These are phyloP conservation scores for Dendrocincla tyrannina DNA, from an alignment of 2,797 vertebrate species.

Conservation along the genomic window DNA sequence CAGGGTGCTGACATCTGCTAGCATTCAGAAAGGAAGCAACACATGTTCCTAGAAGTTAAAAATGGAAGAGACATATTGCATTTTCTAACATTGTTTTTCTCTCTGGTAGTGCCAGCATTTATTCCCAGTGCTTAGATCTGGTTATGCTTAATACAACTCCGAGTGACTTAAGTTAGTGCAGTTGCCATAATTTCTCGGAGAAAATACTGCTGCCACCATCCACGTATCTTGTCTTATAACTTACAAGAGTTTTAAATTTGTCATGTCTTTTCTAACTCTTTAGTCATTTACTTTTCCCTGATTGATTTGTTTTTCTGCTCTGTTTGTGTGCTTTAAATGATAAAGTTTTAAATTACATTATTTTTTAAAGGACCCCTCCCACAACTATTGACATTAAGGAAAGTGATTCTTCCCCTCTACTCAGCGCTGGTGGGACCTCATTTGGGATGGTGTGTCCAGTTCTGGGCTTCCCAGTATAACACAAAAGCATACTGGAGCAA, in stretches of 20 bases:
- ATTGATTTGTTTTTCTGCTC: background rate
- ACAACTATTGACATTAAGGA: background rate
- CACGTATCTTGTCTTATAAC: background rate
- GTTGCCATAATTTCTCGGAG: background rate
- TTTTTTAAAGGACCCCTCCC: background rate
- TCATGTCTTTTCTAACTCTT: background rate
- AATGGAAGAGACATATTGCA: conserved; percentile 47
- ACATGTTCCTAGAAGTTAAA: conserved; percentile 61
- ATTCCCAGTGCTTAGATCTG: background rate
- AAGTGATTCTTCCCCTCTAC: background rate
- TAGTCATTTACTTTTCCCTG: background rate
- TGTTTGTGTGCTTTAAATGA: background rate
- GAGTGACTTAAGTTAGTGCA: background rate
- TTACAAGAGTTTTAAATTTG: background rate
- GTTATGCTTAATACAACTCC: background rate
- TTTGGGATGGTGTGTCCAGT: background rate
- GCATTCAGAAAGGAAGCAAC: conserved; percentile 44
- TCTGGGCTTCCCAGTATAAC: background rate
- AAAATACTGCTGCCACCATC: background rate
- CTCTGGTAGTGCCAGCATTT: background rate
- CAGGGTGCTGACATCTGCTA: conserved; percentile 63
- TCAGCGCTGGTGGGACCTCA: background rate
- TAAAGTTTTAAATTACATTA: background rate
- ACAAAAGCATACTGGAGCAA: background rate
- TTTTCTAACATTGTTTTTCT: conserved; percentile 42